These are phyloP conservation scores for Drosophila acutilabella DNA, from an alignment of 2,888 invertebrate genomes.

Conservation along the genomic window DNA sequence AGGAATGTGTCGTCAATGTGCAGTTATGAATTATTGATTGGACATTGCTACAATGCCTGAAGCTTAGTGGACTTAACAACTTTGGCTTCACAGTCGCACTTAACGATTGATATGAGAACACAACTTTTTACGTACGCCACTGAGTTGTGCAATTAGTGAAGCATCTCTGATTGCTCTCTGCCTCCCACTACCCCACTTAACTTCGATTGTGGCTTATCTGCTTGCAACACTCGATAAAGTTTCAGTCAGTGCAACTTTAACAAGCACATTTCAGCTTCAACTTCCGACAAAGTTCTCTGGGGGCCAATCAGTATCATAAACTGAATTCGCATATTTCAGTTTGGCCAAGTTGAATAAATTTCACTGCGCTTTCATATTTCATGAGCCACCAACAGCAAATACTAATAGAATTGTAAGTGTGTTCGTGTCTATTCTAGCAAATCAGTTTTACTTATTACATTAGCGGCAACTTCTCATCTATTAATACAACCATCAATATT, in stretches of 20 bases:
- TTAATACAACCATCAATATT: constrained; percentile 1
- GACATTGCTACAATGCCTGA: constrained; percentile 41
- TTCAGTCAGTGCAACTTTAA: constrained; percentile 41
- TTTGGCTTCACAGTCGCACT: constrained; percentile 5
- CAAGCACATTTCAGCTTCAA: constrained; percentile 5
- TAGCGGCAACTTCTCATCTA: constrained; percentile 11
- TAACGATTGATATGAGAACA: constrained; percentile 19
- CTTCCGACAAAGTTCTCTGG: constrained; percentile 4
- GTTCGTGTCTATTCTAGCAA: constrained; percentile 19
- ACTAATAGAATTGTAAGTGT: constrained; percentile 25
- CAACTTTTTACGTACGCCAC: background rate
- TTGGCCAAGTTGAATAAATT: constrained; percentile 47
- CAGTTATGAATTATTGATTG: constrained; percentile 80
- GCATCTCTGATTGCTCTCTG: constrained; percentile 11
- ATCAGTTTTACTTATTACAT: constrained; percentile 23
- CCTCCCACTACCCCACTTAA: too few relatives aligned
- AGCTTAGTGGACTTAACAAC: constrained; percentile 57
- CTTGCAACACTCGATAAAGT: constrained; percentile 30
- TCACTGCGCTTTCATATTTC: constrained; percentile 64
- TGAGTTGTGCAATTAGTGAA: constrained; percentile 27
- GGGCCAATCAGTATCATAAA: constrained; percentile 71
- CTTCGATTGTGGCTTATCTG: constrained; percentile 24
- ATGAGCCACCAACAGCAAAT: constrained; percentile 40
- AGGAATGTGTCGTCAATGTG: constrained; percentile 69
- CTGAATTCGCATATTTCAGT: constrained; percentile 67